These are phyloP conservation scores for Corapipo altera DNA, from an alignment of 2,113 vertebrate genomes.

Conservation along the genomic window DNA sequence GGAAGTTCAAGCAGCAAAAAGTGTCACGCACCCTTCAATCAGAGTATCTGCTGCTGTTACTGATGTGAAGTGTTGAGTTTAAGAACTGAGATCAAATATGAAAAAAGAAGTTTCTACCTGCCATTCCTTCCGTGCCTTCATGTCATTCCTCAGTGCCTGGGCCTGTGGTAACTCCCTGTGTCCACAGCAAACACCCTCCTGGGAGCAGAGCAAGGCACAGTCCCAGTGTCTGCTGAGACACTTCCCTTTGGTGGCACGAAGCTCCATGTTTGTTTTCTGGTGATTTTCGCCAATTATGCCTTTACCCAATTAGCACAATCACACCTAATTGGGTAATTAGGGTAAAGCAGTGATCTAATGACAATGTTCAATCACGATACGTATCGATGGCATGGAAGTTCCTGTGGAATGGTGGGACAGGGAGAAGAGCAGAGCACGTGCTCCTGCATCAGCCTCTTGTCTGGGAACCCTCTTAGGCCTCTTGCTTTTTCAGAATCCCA, in stretches of 20 bases:
- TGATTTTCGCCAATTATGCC: slow-evolving; percentile 69
- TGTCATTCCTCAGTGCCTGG: not conserved
- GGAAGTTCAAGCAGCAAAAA: not conserved
- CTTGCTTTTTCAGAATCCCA: not conserved
- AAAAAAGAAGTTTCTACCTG: not conserved
- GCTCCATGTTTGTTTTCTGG: slow-evolving; percentile 67
- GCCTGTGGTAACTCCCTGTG: not conserved
- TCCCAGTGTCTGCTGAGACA: not conserved
- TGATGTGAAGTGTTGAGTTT: not conserved
- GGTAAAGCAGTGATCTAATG: slow-evolving; percentile 53
- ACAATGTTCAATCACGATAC: slow-evolving; percentile 56
- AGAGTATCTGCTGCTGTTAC: not conserved
- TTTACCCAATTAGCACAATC: slow-evolving; percentile 73
- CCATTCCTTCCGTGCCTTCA: not conserved
- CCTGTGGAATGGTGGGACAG: not conserved
- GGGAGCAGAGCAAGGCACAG: not conserved
- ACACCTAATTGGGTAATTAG: slow-evolving; percentile 74
- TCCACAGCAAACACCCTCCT: not conserved
- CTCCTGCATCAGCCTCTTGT: not conserved
- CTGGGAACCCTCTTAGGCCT: not conserved
- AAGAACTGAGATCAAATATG: not conserved
- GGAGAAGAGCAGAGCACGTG: fast-evolving
- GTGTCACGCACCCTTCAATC: fast-evolving
- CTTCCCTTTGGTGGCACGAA: slow-evolving; percentile 3
- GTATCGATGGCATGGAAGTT: not conserved